Evolutionary conservation across 2,888 invertebrate species (phyloP), one percentile per base, ranked within the genome.

Genomic region (Petrolisthes cinctipes): DNA sequence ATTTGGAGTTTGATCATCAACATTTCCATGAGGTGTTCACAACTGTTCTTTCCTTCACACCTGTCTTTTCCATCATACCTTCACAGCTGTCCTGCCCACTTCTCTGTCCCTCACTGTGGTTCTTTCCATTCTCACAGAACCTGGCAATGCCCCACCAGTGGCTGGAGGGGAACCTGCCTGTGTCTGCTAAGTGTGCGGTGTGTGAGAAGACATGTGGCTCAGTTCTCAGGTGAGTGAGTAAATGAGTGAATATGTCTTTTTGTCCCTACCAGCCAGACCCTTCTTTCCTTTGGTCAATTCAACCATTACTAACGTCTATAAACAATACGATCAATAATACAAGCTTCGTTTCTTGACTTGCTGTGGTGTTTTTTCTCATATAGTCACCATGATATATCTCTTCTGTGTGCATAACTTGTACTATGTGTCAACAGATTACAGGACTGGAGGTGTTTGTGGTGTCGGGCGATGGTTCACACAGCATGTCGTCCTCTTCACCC

Each of bases 391-490:
- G 37, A 37, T 37, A 37, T 37, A 37, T 37, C 37, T 37, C 37
- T 37, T 37, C 37, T 37, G 37, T 37, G 37, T 37, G 37, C 37
- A 37, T 37, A 37, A 37, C 37, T 37, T 37, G 37, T 37, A 37
- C 37, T 37, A 37, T 37, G 37, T 37, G 37, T 37, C 37, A 37
- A 37, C 89, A 96, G 97, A 92, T 93, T 97, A 91, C 98, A 98
- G 94, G 99, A 99, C 94, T 98, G 97, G 96, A 95, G 98, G 91
- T 99, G 99, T 93, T 95, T 99, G 91, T 99, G 99, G 99, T 99
- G 99, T 93, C 95, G 97, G 89, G 95, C 95, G 54, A 97, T 96
- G 92, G 97, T 98, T 79, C 98, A 98, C 93, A 96, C 97, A n/a
- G 95, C 96, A 84, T 98, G 98, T 93, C 95, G 96, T 92, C 97